A percentile compares a stretch with the other conserved stretches of the same genome.
Evolutionary conservation across 2,113 vertebrate species (phyloP).

Genomic region (Oreochromis spilurus): DNA sequence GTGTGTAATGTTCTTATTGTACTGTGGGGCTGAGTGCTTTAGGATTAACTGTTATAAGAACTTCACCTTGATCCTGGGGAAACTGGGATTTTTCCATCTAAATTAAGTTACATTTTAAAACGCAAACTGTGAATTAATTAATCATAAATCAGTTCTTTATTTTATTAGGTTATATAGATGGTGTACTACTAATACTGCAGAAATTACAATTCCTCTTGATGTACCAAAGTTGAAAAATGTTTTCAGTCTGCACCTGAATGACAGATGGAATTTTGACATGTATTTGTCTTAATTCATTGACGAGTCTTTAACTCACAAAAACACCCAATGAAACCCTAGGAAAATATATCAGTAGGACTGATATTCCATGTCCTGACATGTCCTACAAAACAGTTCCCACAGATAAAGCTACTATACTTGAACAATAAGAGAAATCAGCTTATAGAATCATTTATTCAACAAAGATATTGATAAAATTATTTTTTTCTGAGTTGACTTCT

Average conservation of each 20-base stretch:
- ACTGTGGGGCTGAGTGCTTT: not conserved
- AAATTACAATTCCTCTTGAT: not conserved
- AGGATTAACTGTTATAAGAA: not conserved
- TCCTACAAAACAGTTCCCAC: not conserved
- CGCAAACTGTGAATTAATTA: not conserved
- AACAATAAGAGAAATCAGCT: not conserved
- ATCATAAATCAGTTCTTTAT: not conserved
- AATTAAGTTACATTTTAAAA: not conserved
- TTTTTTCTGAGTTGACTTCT: not conserved
- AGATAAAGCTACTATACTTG: not conserved
- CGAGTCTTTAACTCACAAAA: not conserved
- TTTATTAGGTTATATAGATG: not conserved
- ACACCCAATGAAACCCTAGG: fast-evolving
- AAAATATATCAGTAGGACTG: not conserved
- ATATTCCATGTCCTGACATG: not conserved
- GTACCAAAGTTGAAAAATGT: fast-evolving
- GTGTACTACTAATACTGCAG: not conserved
- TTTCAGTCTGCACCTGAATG: not conserved
- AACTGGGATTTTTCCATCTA: not conserved
- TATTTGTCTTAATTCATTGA: not conserved
- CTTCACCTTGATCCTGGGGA: not conserved
- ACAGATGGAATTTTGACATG: not conserved
- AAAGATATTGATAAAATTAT: not conserved
- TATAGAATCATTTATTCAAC: not conserved
- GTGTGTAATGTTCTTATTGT: slow-evolving; percentile 73